Conservation (phyloP, 2,113 vertebrate species). For the Amblyornis subalaris region DNA sequence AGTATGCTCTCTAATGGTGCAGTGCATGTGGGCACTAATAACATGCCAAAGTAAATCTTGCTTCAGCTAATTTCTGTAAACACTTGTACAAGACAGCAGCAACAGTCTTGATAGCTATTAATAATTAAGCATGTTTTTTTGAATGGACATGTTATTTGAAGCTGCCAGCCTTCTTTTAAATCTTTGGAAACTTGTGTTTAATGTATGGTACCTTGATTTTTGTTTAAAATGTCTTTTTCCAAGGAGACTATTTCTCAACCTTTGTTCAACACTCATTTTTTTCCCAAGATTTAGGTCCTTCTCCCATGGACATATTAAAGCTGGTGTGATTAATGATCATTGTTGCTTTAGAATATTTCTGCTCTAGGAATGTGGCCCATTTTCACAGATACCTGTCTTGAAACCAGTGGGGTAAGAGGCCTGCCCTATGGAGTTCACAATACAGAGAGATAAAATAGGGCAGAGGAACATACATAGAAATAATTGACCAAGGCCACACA, state of each 20-base stretch:
- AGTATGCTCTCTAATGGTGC: not conserved
- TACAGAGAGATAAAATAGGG: not conserved
- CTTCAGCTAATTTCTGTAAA: not conserved
- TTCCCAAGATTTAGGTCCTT: not conserved
- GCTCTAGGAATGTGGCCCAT: not conserved
- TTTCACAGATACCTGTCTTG: not conserved
- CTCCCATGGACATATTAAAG: not conserved
- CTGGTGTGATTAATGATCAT: not conserved
- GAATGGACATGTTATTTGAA: not conserved
- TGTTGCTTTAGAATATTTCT: not conserved
- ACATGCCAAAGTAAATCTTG: not conserved
- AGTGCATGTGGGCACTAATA: not conserved
- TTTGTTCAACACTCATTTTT: not conserved
- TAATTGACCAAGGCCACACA: not conserved
- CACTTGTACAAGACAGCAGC: not conserved
- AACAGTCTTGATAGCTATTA: not conserved
- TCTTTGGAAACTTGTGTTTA: not conserved
- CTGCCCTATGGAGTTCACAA: not conserved
- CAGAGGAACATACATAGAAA: not conserved
- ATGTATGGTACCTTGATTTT: not conserved
- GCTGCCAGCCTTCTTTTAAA: not conserved
- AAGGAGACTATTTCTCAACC: not conserved
- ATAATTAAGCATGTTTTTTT: not conserved
- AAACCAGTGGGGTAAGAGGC: not conserved
- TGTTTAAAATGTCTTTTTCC: not conserved